These are phyloP conservation scores for Rhynchotus rufescens DNA, from an alignment of 2,797 vertebrate species.

Conservation along the genomic window DNA sequence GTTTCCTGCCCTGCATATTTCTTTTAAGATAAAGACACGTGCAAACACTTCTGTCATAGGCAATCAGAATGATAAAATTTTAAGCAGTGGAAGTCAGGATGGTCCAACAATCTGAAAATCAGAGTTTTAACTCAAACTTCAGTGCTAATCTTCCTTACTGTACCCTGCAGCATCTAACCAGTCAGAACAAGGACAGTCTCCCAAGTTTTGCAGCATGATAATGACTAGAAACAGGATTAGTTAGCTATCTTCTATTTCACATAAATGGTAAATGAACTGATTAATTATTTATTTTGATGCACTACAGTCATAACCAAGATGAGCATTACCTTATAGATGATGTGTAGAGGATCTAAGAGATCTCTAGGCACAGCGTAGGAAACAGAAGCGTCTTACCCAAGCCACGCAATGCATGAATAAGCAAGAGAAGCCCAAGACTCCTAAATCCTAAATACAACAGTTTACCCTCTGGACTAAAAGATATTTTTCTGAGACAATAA, in stretches of 20 bases:
- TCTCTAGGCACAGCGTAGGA: neutral
- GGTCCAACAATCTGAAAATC: neutral
- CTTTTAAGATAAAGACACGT: neutral
- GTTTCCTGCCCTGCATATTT: neutral
- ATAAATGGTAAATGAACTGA: neutral
- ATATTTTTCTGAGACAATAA: neutral
- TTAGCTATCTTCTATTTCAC: neutral
- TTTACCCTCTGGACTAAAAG: fast-evolving
- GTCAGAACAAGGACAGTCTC: neutral
- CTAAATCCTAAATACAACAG: neutral
- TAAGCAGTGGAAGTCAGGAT: neutral
- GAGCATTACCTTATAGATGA: neutral
- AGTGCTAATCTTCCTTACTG: neutral
- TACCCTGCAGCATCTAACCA: neutral
- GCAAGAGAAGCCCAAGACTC: neutral
- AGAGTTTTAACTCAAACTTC: neutral
- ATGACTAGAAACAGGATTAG: neutral
- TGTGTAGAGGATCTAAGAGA: neutral
- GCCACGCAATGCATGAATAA: neutral
- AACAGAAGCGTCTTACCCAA: neutral
- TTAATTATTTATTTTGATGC: neutral
- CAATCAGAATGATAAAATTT: neutral
- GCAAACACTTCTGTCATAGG: neutral
- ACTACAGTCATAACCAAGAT: neutral
- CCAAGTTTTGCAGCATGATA: neutral